Conservation (phyloP, 2,797 vertebrate genomes). For the Gambelia wislizenii region DNA sequence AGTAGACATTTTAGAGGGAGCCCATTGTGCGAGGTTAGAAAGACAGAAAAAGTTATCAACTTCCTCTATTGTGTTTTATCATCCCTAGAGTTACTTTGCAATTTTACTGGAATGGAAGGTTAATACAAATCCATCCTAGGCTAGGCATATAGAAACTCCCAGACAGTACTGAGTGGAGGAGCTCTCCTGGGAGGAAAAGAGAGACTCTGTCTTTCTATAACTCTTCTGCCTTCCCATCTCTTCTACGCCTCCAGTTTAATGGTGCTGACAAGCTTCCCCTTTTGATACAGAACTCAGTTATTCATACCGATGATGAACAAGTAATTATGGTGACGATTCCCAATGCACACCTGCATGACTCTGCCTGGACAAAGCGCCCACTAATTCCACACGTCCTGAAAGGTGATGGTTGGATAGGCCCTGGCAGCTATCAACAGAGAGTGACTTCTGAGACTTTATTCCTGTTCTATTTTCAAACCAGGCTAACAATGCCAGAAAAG, state of each 20-base stretch:
- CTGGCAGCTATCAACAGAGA: background rate
- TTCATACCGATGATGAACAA: accelerated
- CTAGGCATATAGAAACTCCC: background rate
- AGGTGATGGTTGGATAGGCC: background rate
- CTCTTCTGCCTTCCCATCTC: too few relatives aligned
- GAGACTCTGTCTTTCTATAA: too few relatives aligned
- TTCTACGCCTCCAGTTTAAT: background rate
- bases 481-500: background rate
- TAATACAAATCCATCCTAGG: background rate
- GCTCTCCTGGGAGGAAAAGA: background rate
- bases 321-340: background rate
- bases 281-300: accelerated
- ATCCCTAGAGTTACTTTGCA: background rate
- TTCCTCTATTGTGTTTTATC: background rate
- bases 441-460: accelerated
- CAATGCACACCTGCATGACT: accelerated
- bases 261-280: background rate
- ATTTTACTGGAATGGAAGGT: background rate
- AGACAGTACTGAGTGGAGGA: background rate
- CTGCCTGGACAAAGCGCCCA: background rate
- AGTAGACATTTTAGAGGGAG: background rate
- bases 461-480: accelerated
- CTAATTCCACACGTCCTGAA: background rate
- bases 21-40: background rate
- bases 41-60: background rate